These are phyloP conservation scores for Lucifuga dentata DNA, from an alignment of 2,113 vertebrate species.

Conservation along the genomic window DNA sequence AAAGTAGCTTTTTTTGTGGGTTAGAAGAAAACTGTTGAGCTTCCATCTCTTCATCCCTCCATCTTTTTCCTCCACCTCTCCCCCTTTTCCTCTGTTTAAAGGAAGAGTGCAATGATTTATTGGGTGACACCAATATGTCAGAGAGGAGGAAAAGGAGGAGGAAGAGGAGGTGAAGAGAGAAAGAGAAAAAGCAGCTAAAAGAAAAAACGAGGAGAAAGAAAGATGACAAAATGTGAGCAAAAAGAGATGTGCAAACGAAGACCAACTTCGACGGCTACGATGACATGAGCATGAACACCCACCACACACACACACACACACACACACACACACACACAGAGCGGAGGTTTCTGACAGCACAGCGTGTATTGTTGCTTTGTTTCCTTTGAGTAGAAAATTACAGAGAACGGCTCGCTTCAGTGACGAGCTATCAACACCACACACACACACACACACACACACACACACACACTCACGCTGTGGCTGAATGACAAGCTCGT, in stretches of 20 bases:
- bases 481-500: slow-evolving; percentile 68
- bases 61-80: slow-evolving; percentile 6
- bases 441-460: slow-evolving; percentile 36
- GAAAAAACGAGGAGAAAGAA: neutral
- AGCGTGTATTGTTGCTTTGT: slow-evolving; percentile 75
- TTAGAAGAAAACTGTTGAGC: too few relatives aligned
- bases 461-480: slow-evolving; percentile 7
- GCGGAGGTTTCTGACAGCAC: slow-evolving; percentile 61
- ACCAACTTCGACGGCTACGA: slow-evolving; percentile 38
- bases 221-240: slow-evolving; percentile 20
- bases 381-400: slow-evolving; percentile 80
- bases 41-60: neutral
- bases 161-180: neutral
- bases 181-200: neutral
- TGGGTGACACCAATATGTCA: slow-evolving; percentile 69
- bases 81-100: slow-evolving; percentile 12
- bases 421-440: slow-evolving; percentile 75
- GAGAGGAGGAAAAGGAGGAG: slow-evolving; percentile 15
- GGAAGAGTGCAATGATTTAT: slow-evolving; percentile 60
- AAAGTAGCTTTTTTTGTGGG: too few relatives aligned
- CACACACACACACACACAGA: slow-evolving; percentile 1
- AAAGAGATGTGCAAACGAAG: slow-evolving; percentile 45
- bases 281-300: slow-evolving; percentile 37
- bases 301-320: slow-evolving; percentile 39
- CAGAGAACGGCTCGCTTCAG: slow-evolving; percentile 70